These are phyloP conservation scores for Melanotaenia duboulayi DNA, from an alignment of 2,113 vertebrate genomes.

Conservation along the genomic window DNA sequence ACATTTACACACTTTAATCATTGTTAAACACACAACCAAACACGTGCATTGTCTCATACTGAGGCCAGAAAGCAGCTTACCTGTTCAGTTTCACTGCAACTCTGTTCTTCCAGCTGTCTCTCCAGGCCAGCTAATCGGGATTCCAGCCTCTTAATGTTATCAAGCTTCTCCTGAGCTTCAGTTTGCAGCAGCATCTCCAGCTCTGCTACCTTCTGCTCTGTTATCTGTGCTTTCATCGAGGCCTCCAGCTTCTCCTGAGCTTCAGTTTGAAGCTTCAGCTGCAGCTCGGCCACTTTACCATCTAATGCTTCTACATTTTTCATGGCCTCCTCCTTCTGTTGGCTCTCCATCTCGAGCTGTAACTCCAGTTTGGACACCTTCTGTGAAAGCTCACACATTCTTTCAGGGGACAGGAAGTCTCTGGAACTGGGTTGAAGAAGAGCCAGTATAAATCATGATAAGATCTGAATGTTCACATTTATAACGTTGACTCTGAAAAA, in stretches of 20 bases:
- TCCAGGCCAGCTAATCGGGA: background rate
- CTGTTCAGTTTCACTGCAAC: constrained; percentile 35
- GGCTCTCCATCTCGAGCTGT: constrained; percentile 64
- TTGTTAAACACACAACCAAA: background rate
- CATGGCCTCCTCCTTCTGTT: constrained; percentile 58
- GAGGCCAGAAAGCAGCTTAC: constrained; percentile 31
- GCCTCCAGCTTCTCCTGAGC: constrained; percentile 34
- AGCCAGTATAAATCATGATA: background rate
- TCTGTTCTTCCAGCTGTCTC: constrained; percentile 44
- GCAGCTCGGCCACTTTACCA: constrained; percentile 44
- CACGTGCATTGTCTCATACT: background rate
- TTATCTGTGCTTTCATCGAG: constrained; percentile 16
- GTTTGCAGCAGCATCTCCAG: constrained; percentile 60
- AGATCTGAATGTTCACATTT: no score
- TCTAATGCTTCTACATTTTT: constrained; percentile 8
- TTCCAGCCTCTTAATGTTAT: background rate
- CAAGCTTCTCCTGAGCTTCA: constrained; percentile 31
- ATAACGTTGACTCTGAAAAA: no score
- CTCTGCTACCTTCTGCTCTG: constrained; percentile 11
- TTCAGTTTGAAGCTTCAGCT: constrained; percentile 55
- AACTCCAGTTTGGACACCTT: constrained; percentile 66
- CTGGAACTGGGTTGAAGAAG: constrained; percentile 37
- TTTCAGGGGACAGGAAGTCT: constrained; percentile 25
- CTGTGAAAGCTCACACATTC: constrained; percentile 37
- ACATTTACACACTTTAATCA: background rate